Evolutionary conservation across 2,888 invertebrate species (phyloP).

Genomic region (Psylliodes chrysocephalus): DNA sequence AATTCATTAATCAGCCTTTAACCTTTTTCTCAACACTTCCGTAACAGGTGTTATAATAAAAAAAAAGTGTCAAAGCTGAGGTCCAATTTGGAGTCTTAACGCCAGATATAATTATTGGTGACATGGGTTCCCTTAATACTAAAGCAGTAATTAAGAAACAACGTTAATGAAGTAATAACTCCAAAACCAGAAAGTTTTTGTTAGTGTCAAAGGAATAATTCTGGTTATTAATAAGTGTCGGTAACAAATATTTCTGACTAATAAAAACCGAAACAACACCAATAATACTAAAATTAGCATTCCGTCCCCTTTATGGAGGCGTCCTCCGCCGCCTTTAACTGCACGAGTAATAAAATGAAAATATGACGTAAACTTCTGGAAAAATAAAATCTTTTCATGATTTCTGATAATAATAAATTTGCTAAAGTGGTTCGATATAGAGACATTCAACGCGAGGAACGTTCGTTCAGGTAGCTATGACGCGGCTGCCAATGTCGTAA

Average conservation of each 20-base stretch:
- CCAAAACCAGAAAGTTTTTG: conserved; percentile 5
- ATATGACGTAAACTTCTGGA: conserved; percentile 60
- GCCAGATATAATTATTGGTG: too few species aligned
- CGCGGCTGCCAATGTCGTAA: conserved; percentile 54
- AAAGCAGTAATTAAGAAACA: not conserved
- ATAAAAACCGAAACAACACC: conserved; percentile 25
- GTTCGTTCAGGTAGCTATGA: conserved; percentile 53
- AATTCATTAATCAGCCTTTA: too few species aligned
- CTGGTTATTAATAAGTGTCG: conserved; percentile 25
- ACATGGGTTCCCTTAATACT: not conserved
- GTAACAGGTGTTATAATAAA: too few species aligned
- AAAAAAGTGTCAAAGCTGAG: too few species aligned
- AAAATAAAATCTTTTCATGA: conserved; percentile 63
- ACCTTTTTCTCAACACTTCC: too few species aligned
- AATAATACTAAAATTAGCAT: conserved; percentile 35
- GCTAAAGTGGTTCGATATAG: conserved; percentile 59
- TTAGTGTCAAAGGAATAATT: conserved; percentile 23
- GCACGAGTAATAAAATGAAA: conserved; percentile 53
- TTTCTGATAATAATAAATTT: conserved; percentile 63
- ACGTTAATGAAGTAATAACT: not conserved
- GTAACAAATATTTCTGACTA: conserved; percentile 19
- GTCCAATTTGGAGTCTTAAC: too few species aligned
- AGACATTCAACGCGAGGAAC: conserved; percentile 58
- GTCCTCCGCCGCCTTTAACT: conserved; percentile 10
- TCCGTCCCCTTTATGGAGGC: conserved; percentile 22